These are phyloP conservation scores for Halichoerus grypus DNA, from an alignment of 2,113 vertebrate species.

Conservation along the genomic window DNA sequence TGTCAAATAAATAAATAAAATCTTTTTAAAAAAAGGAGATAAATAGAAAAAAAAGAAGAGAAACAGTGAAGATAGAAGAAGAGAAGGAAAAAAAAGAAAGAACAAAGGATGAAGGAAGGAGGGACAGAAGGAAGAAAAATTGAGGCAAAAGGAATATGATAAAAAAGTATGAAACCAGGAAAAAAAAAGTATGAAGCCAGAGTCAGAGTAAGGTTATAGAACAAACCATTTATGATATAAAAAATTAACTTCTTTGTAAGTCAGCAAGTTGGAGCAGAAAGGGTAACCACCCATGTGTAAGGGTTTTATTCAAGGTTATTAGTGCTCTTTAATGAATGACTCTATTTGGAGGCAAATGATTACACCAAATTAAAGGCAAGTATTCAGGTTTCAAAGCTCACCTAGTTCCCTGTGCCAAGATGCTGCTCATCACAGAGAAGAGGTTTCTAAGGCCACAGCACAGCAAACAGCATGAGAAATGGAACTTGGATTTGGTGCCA, in stretches of 20 bases:
- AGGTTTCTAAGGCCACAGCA: constrained; percentile 45
- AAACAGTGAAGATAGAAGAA: neutral
- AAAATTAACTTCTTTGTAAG: constrained; percentile 36
- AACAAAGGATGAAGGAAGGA: neutral
- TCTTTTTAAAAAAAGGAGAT: too few relatives aligned
- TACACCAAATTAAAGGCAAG: neutral
- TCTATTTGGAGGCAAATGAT: neutral
- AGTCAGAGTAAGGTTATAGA: neutral
- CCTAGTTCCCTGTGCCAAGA: constrained; percentile 16
- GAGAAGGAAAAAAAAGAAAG: neutral
- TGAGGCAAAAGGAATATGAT: neutral
- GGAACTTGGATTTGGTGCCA: constrained; percentile 62
- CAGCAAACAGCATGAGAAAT: constrained; percentile 48
- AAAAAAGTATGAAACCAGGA: neutral
- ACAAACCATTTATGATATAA: neutral
- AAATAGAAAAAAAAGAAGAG: neutral
- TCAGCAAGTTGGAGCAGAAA: neutral
- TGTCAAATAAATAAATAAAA: too few relatives aligned
- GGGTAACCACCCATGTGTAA: neutral
- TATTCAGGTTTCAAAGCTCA: neutral
- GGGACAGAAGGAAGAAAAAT: neutral
- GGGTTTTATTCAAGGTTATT: neutral
- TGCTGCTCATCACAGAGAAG: neutral
- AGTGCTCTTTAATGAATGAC: neutral
- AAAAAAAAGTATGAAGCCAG: neutral